phyloP scores from a whole-genome alignment of 2,113 vertebrate genomes.

The Dolichotis patagonum region DNA sequence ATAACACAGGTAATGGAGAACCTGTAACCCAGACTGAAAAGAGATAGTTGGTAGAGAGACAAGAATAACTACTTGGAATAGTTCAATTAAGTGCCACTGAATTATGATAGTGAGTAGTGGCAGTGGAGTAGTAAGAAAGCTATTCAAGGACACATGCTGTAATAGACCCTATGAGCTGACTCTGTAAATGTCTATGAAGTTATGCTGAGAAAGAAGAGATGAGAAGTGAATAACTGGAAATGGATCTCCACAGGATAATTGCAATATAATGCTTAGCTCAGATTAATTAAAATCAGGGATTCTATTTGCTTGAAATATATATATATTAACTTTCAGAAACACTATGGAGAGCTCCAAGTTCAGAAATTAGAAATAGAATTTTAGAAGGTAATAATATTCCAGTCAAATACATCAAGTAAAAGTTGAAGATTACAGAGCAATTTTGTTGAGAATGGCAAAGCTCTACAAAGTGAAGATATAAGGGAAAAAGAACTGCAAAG shows the following conservation, averaged over 20 bases:
- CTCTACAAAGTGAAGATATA: not conserved
- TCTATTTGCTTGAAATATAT: conserved; percentile 27
- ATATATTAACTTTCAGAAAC: conserved; percentile 26
- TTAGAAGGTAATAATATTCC: not conserved
- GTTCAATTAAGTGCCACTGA: not conserved
- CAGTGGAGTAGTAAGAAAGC: not conserved
- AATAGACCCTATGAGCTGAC: not conserved
- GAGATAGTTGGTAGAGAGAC: not conserved
- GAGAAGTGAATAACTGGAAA: not conserved
- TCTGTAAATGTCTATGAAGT: not conserved
- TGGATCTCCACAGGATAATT: not conserved
- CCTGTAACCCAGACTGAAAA: not conserved
- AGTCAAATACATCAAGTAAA: conserved; percentile 6
- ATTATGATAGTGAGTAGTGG: not conserved
- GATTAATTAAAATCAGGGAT: conserved; percentile 7
- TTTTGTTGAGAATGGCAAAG: not conserved
- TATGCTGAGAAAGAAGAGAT: not conserved
- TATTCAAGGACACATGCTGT: not conserved
- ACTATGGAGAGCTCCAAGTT: not conserved
- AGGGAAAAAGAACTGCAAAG: not conserved
- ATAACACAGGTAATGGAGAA: not conserved
- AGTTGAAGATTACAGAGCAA: conserved; percentile 23
- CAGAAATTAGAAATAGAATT: not conserved
- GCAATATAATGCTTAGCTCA: conserved; percentile 8
- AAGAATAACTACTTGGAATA: not conserved